These are phyloP conservation scores for Stegastes partitus DNA, from an alignment of 2,113 vertebrate species.

Conservation along the genomic window DNA sequence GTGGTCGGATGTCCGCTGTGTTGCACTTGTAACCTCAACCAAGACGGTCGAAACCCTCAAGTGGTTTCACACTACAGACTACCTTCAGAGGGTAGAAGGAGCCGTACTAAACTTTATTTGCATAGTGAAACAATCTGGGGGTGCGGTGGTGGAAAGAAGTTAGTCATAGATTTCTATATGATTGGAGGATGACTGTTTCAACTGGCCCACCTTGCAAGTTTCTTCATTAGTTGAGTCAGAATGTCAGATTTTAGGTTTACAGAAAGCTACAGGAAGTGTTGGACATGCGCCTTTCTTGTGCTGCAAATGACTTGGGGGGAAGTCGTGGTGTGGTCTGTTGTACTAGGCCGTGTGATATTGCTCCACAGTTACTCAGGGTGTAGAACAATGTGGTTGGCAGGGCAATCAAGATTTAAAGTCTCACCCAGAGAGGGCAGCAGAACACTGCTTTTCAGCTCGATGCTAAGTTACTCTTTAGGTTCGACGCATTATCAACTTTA, in stretches of 20 bases:
- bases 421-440: slow-evolving; percentile 12
- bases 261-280: neutral
- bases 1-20: too few relatives aligned
- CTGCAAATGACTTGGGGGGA: too few relatives aligned
- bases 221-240: too few relatives aligned
- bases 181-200: too few relatives aligned
- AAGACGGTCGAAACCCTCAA: too few relatives aligned
- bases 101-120: neutral
- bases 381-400: neutral
- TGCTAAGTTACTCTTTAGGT: slow-evolving; percentile 16
- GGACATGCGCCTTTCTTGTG: neutral
- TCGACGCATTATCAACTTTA: slow-evolving; percentile 14
- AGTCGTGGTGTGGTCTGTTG: too few relatives aligned
- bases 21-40: neutral
- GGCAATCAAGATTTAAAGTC: neutral
- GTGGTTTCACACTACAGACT: too few relatives aligned
- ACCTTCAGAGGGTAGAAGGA: neutral
- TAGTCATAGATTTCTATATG: neutral
- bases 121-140: neutral
- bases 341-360: too few relatives aligned
- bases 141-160: neutral
- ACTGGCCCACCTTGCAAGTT: too few relatives aligned
- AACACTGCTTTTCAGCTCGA: slow-evolving; percentile 1
- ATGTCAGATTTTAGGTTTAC: too few relatives aligned
- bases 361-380: neutral